These are phyloP conservation scores for Upupa epops DNA, from an alignment of 2,113 vertebrate genomes.

Conservation along the genomic window DNA sequence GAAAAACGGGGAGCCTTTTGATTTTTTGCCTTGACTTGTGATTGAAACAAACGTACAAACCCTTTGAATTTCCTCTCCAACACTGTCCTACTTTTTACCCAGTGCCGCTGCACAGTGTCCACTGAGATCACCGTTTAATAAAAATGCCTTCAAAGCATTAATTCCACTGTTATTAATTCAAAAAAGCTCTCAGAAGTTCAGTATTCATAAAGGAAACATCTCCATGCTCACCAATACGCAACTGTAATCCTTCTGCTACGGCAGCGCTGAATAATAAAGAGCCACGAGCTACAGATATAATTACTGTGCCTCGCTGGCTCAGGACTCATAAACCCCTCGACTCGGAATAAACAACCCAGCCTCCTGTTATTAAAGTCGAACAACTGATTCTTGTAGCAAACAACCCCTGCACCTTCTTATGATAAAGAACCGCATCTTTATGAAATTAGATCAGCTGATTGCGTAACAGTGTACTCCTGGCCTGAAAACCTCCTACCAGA, in stretches of 20 bases:
- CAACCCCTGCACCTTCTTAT: not conserved
- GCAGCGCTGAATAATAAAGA: slow-evolving; percentile 20
- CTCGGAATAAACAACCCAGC: not conserved
- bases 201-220: slow-evolving; percentile 58
- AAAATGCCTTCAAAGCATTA: slow-evolving; percentile 33
- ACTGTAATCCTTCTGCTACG: slow-evolving; percentile 41
- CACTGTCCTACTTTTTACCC: not conserved
- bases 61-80: not conserved
- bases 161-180: slow-evolving; percentile 46
- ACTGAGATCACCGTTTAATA: not conserved
- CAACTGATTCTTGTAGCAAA: slow-evolving; percentile 17
- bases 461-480: slow-evolving; percentile 9
- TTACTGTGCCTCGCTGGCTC: slow-evolving; percentile 41
- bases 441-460: slow-evolving; percentile 46
- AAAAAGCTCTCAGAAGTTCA: slow-evolving; percentile 33
- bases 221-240: slow-evolving; percentile 26
- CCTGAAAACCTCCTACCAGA: slow-evolving; percentile 28
- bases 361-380: slow-evolving; percentile 15
- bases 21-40: not conserved
- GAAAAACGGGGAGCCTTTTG: not conserved
- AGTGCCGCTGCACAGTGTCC: not conserved
- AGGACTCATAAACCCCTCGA: slow-evolving; percentile 28
- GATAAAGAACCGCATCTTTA: slow-evolving; percentile 23
- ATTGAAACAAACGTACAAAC: not conserved
- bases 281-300: slow-evolving; percentile 35